A percentile compares a stretch with the other conserved stretches of the same genome.
These are phyloP conservation scores for Prorops nasuta DNA, from an alignment of 1,140 invertebrate genomes.

Conservation along the genomic window DNA sequence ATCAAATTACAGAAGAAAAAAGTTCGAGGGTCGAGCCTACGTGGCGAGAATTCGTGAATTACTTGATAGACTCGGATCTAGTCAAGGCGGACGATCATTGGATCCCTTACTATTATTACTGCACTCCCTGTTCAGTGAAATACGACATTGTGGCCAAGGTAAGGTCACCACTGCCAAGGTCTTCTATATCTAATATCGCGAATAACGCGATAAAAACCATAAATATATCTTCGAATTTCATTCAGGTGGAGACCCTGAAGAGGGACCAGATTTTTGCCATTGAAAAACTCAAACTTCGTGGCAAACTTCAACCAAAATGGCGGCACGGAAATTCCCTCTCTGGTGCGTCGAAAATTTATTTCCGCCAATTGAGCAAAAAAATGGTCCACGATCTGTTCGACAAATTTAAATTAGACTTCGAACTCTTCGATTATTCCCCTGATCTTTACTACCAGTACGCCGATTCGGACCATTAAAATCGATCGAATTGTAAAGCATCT, in stretches of 20 bases:
- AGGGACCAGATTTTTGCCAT: constrained; percentile 58
- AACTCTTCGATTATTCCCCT: constrained; percentile 57
- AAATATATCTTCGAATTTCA: neutral
- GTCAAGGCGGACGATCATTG: constrained; percentile 55
- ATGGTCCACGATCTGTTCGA: constrained; percentile 50
- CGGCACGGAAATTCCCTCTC: constrained; percentile 31
- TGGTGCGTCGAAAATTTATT: constrained; percentile 46
- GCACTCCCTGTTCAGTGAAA: constrained; percentile 48
- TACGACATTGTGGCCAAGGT: constrained; percentile 63
- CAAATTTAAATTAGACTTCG: constrained; percentile 59
- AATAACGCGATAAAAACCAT: neutral
- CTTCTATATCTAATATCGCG: neutral
- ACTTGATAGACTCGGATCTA: constrained; percentile 44
- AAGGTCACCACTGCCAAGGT: constrained; percentile 28
- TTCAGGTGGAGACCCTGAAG: constrained; percentile 60
- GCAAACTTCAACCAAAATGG: constrained; percentile 48
- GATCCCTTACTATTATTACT: constrained; percentile 53
- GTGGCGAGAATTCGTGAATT: constrained; percentile 63
- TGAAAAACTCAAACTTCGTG: constrained; percentile 33
- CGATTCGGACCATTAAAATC: constrained; percentile 6
- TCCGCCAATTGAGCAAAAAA: constrained; percentile 48
- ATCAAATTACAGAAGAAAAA: constrained; percentile 1
- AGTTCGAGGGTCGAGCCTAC: constrained; percentile 54
- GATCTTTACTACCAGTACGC: constrained; percentile 47
- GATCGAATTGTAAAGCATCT: too few species aligned